These are phyloP conservation scores for Aleiodes testaceus DNA, from an alignment of 2,888 invertebrate species.

Conservation along the genomic window DNA sequence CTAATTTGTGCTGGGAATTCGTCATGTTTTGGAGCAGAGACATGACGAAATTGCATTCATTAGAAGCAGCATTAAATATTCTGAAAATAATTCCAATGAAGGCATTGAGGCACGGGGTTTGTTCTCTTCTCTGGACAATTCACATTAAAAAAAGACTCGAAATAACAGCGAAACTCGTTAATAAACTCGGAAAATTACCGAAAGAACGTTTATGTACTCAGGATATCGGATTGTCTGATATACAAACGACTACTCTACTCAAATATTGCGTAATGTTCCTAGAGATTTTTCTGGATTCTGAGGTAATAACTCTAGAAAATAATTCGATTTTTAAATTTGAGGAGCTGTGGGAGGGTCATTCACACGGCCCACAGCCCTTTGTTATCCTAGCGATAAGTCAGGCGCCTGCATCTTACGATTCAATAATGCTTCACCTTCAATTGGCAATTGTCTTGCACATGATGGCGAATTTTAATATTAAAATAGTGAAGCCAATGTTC, in stretches of 20 bases:
- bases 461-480: constrained; percentile 85
- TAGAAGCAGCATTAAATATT: constrained; percentile 83
- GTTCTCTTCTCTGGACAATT: constrained; percentile 90
- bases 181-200: constrained; percentile 88
- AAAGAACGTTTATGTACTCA: constrained; percentile 88
- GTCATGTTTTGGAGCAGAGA: constrained; percentile 90
- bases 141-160: constrained; percentile 89
- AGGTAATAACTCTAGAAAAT: constrained; percentile 71
- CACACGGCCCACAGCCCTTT: constrained; percentile 77
- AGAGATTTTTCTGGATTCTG: constrained; percentile 76
- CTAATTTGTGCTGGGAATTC: constrained; percentile 95
- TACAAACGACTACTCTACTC: constrained; percentile 73
- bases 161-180: constrained; percentile 82
- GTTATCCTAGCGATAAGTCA: constrained; percentile 86
- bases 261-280: constrained; percentile 74
- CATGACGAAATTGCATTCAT: constrained; percentile 78
- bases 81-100: constrained; percentile 80
- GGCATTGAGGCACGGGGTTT: constrained; percentile 82
- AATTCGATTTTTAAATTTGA: constrained; percentile 75
- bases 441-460: constrained; percentile 85
- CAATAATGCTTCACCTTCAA: constrained; percentile 87
- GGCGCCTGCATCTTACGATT: constrained; percentile 82
- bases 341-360: constrained; percentile 79
- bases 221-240: constrained; percentile 82
- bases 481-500: constrained; percentile 81